Conservation (phyloP, 1,140 invertebrate species). For the Arctopsyche grandis region DNA sequence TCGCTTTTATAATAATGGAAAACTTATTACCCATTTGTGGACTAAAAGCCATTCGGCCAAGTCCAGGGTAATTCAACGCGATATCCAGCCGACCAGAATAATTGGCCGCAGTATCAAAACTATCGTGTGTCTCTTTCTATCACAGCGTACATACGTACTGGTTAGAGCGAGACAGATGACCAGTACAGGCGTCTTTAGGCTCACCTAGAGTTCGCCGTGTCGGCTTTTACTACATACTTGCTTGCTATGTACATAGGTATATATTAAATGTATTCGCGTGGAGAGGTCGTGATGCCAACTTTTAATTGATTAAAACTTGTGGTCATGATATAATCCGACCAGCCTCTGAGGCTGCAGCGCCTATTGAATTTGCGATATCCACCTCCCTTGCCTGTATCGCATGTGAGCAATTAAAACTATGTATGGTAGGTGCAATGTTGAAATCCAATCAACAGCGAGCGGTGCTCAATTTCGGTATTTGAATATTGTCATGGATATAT, state of each 20-base stretch:
- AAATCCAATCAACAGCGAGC: background rate
- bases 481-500: background rate
- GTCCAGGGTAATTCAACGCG: constrained; percentile 52
- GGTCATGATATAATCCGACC: constrained; percentile 50
- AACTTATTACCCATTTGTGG: constrained; percentile 51
- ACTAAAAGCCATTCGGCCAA: constrained; percentile 52
- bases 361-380: constrained; percentile 36
- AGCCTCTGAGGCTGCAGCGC: constrained; percentile 8
- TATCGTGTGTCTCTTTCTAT: constrained; percentile 30
- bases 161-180: constrained; percentile 6
- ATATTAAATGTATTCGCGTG: constrained; percentile 43
- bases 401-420: constrained; percentile 6
- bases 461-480: background rate
- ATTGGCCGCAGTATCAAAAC: constrained; percentile 48
- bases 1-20: constrained; percentile 54
- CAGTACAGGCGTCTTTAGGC: background rate
- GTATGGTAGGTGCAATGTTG: background rate
- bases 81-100: constrained; percentile 53
- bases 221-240: background rate
- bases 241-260: background rate
- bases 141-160: background rate
- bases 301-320: constrained; percentile 55
- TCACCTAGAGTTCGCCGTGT: constrained; percentile 19
- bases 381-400: background rate
- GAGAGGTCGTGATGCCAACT: constrained; percentile 52